Evolutionary conservation across 92 coral and sea anemone species (phyloP).

Genomic region (Zoanthus solanderi): DNA sequence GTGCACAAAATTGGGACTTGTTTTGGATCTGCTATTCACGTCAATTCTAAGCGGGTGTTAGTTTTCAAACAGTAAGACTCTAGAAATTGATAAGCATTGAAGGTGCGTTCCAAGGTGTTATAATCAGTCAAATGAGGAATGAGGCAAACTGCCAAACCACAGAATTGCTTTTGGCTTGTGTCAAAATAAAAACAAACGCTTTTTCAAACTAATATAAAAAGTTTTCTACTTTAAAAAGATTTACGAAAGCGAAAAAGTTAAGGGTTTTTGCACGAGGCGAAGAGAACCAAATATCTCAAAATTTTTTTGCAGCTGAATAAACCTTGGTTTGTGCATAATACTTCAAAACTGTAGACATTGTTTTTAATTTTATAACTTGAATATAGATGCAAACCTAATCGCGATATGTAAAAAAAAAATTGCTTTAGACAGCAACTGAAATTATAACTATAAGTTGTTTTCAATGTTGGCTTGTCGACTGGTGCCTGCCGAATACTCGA

Average conservation of each 20-base stretch:
- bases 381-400: slow-evolving; percentile 13
- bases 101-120: neutral
- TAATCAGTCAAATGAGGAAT: neutral
- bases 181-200: neutral
- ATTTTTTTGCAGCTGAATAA: slow-evolving; percentile 28
- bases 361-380: slow-evolving; percentile 12
- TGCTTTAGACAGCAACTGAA: neutral
- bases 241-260: neutral
- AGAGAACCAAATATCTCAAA: neutral
- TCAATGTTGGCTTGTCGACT: neutral
- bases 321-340: neutral
- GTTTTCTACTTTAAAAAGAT: neutral
- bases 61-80: slow-evolving; percentile 24
- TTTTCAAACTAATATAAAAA: neutral
- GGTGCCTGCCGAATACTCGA: slow-evolving; percentile 5
- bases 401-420: neutral
- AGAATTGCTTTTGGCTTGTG: neutral
- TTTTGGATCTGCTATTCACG: slow-evolving; percentile 27
- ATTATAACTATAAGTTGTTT: neutral
- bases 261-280: neutral
- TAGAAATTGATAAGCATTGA: slow-evolving; percentile 18
- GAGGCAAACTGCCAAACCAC: slow-evolving; percentile 35
- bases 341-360: neutral
- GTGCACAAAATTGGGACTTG: slow-evolving; percentile 39
- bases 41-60: slow-evolving; percentile 28